Evolutionary conservation across 2,888 invertebrate genomes (phyloP), one percentile per base, ranked within the genome.

Genomic region (Axea sp.): DNA sequence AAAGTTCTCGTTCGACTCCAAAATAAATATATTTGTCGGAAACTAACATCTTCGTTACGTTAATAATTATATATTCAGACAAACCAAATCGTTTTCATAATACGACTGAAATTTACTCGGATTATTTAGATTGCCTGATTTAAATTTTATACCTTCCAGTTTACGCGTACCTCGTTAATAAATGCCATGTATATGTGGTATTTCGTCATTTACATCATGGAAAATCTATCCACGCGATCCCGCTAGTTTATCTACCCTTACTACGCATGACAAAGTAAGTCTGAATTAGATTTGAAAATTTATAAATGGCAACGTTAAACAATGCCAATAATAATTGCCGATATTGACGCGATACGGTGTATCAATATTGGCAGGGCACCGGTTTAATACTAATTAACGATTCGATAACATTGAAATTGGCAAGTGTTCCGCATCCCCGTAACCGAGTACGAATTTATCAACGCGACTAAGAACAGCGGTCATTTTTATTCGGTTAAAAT

Each of bases 331-430:
- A 62, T 62, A 47, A 62, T 49, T 14, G 41, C 14, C 17, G 22
- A 33, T 43, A 41, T 8, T 39, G 19, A 30, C 26, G 43, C 37
- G 22, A 24, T 41, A 31, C 8, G n/a, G 8, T 9, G 19, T 31
- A 62, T 41, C 31, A 41, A 28, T 12, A 41, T 51, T 41, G 62
- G 12, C 39, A 22, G 22, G 14, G 8, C 9, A 31, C 24, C 19
- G 12, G 15, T 49, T 31, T 62, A 12, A 62, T 37, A 39, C 22
- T 51, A 62, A 49, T 62, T 62, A 51, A 41, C 39, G 49, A 62
- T 62, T 45, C 26, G 59, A 59, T 49, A 62, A 62, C 39, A 26
- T 11, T 35, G 19, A 49, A 62, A 49, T 49, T 62, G 62, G 62
- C 39, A 31, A 49, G 39, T 39, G 39, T 49, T 49, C n/a, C n/a